Conservation (phyloP, 2,888 invertebrate species). For the Chrysolina oricalcia region DNA sequence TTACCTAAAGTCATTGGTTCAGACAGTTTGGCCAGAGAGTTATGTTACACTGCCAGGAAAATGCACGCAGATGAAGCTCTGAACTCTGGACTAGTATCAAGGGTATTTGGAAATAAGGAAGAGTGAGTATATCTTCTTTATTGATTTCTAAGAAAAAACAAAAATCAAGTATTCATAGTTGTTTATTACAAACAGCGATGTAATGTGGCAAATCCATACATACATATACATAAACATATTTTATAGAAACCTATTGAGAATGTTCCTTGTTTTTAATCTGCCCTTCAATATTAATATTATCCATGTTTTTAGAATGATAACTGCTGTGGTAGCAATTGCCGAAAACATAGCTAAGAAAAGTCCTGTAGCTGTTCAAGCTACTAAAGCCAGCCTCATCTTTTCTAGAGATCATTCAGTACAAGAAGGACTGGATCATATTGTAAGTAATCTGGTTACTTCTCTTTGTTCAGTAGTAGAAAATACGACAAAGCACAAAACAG, state of each 20-base stretch:
- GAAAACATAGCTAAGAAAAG: conserved; percentile 88
- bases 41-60: conserved; percentile 90
- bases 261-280: no score
- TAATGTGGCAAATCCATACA: not conserved
- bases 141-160: not conserved
- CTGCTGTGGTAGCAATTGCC: conserved; percentile 83
- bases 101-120: conserved; percentile 80
- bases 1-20: conserved; percentile 93
- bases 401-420: conserved; percentile 90
- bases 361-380: conserved; percentile 95
- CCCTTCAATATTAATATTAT: no score
- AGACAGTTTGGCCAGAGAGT: conserved; percentile 89
- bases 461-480: no score
- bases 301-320: conserved; percentile 77
- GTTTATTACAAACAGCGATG: no score
- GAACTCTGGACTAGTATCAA: conserved; percentile 87
- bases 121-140: conserved; percentile 71
- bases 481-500: no score
- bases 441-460: conserved; percentile 72
- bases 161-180: no score
- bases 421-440: conserved; percentile 93
- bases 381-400: conserved; percentile 88
- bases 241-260: no score
- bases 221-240: not conserved
- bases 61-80: conserved; percentile 87